These are phyloP conservation scores for Tanytarsus gracilentus DNA, from an alignment of 2,888 invertebrate species.

Conservation along the genomic window DNA sequence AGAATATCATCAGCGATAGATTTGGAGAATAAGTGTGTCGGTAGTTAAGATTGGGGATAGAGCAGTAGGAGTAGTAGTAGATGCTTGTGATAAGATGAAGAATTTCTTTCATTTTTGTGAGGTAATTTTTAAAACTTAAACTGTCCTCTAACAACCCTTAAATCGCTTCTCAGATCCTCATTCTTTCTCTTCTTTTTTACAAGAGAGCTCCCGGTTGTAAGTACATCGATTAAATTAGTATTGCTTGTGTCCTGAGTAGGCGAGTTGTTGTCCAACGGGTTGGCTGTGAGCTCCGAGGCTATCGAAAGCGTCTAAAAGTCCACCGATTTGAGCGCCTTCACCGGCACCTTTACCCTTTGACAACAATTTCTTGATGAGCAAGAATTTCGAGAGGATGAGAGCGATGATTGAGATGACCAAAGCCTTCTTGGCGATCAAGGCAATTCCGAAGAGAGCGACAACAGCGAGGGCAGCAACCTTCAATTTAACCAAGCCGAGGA, in stretches of 20 bases:
- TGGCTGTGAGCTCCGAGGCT: slow-evolving; percentile 46
- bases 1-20: too few relatives aligned
- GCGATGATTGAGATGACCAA: slow-evolving; percentile 51
- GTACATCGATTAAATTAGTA: slow-evolving; percentile 14
- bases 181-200: not conserved
- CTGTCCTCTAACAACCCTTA: not conserved
- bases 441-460: slow-evolving; percentile 49
- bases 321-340: slow-evolving; percentile 36
- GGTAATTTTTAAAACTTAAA: slow-evolving; percentile 24
- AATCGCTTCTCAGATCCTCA: slow-evolving; percentile 19
- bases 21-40: too few relatives aligned
- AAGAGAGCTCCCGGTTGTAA: slow-evolving; percentile 12
- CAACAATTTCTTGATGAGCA: slow-evolving; percentile 39
- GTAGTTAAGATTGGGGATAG: not conserved
- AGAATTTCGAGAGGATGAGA: slow-evolving; percentile 50
- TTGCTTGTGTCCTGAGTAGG: slow-evolving; percentile 45
- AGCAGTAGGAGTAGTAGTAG: too few relatives aligned
- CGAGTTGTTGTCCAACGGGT: slow-evolving; percentile 46
- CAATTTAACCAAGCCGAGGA: slow-evolving; percentile 50
- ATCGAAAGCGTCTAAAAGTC: slow-evolving; percentile 40
- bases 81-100: too few relatives aligned
- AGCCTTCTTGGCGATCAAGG: slow-evolving; percentile 56
- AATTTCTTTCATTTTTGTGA: too few relatives aligned
- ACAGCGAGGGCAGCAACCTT: slow-evolving; percentile 49
- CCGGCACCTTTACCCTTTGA: slow-evolving; percentile 35